Evolutionary conservation across 2,797 vertebrate genomes (phyloP), one percentile per base, ranked within the genome.

Genomic region (Artibeus lituratus): DNA sequence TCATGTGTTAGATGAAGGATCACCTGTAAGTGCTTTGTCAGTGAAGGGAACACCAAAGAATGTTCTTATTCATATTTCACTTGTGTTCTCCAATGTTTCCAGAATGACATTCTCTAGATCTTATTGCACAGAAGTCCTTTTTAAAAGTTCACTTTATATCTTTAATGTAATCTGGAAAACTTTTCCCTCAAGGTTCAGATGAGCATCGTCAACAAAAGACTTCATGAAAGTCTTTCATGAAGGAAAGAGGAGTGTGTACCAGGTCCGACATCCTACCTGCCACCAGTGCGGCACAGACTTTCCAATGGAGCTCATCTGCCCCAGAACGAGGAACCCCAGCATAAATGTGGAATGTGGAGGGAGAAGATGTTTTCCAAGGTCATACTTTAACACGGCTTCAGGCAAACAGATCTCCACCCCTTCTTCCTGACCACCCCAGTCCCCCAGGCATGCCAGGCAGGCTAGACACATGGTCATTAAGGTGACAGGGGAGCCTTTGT

Each of bases 1-100:
- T 69, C 80, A 70, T 29, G 85, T 42, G 19, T 53, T 7, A 73
- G 42, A 62, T 42, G 11, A 88, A 83, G 37, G 32, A 49, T 29
- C 39, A 67, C 42, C 8, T 12, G 10, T 70, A 88, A 70, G 10
- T 29, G 21, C n/a, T 83, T 22, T 82, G 47, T 65, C 65, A 53
- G 24, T 84, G 53, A 89, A 96, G 49, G 62, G 44, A 72, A 92
- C 12, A 88, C 10, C 26, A 51, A 91, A 97, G 9, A 97, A 88
- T 42, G 14, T 69, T 26, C 73, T 78, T 69, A 24, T 51, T 82
- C 85, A 49, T 59, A 39, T 88, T 96, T 91, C 59, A 81, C 12
- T 91, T 89, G 3, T 32, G 55, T 87, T 92, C 26, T 70, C 35
- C 51, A 55, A 16, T 24, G 3, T 81, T 90, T 88, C 51, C 35